phyloP scores from a whole-genome alignment of 2,888 invertebrate species.

The Spicauda simplicius region DNA sequence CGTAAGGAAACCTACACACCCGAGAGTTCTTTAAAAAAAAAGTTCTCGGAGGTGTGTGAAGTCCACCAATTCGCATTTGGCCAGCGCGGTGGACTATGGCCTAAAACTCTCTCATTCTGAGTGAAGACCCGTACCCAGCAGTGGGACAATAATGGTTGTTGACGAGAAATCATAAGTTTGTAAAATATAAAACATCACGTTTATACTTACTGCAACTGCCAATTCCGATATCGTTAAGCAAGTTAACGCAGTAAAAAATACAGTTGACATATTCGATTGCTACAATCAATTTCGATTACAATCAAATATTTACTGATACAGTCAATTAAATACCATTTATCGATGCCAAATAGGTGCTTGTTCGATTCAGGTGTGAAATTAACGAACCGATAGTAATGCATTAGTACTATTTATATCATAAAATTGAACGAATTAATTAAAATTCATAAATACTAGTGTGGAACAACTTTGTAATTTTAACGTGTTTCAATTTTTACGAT shows the following conservation, averaged over 20 bases:
- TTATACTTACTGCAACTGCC: constrained; percentile 22
- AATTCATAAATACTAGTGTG: constrained; percentile 10
- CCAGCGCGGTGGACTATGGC: no score
- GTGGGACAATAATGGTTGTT: no score
- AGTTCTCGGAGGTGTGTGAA: no score
- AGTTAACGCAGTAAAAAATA: constrained; percentile 10
- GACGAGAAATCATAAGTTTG: no score
- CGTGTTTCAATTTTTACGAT: background rate
- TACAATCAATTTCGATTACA: no score
- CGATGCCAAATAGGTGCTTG: constrained; percentile 25
- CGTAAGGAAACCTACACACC: no score
- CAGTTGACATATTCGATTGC: constrained; percentile 14
- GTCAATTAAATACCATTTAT: background rate
- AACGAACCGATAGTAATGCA: constrained; percentile 17
- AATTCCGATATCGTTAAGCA: constrained; percentile 8
- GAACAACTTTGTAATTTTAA: constrained; percentile 6
- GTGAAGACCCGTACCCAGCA: no score
- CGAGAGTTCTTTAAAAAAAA: no score
- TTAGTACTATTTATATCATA: constrained; percentile 24
- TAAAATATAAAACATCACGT: background rate
- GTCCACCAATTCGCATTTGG: no score
- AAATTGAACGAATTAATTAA: constrained; percentile 20
- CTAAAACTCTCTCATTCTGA: no score
- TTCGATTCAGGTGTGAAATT: constrained; percentile 46
- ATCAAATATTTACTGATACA: background rate